Conservation (phyloP, 2,797 vertebrate species). For the Moxostoma hubbsi region DNA sequence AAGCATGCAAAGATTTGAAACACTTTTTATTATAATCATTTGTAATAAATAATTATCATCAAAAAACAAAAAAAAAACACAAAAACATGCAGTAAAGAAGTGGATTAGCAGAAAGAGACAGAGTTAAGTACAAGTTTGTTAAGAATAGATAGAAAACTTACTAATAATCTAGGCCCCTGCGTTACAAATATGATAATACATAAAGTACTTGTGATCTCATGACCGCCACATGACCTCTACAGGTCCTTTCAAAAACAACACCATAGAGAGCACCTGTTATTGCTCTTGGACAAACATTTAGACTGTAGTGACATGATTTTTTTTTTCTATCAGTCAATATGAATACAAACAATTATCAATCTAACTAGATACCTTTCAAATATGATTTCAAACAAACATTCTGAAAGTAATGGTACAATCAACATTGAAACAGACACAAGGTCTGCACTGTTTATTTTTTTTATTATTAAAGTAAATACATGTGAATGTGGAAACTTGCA, state of each 20-base stretch:
- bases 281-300: background rate
- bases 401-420: background rate
- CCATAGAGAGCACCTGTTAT: background rate
- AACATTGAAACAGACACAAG: background rate
- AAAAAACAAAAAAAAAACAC: conserved; percentile 61
- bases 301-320: background rate
- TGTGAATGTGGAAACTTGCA: background rate
- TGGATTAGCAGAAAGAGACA: background rate
- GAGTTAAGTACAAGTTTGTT: background rate
- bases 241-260: background rate
- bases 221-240: background rate
- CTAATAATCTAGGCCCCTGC: background rate
- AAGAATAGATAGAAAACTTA: background rate
- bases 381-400: background rate
- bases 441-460: too few relatives aligned
- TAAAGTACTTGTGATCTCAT: background rate
- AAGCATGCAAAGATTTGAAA: conserved; percentile 35
- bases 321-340: background rate
- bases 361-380: background rate
- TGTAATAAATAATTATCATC: conserved; percentile 56
- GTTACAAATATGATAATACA: background rate
- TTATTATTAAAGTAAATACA: conserved; percentile 5
- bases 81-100: conserved; percentile 35
- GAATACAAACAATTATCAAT: background rate
- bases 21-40: background rate